Conservation (phyloP, 2,888 invertebrate species). For the Callosobruchus maculatus region DNA sequence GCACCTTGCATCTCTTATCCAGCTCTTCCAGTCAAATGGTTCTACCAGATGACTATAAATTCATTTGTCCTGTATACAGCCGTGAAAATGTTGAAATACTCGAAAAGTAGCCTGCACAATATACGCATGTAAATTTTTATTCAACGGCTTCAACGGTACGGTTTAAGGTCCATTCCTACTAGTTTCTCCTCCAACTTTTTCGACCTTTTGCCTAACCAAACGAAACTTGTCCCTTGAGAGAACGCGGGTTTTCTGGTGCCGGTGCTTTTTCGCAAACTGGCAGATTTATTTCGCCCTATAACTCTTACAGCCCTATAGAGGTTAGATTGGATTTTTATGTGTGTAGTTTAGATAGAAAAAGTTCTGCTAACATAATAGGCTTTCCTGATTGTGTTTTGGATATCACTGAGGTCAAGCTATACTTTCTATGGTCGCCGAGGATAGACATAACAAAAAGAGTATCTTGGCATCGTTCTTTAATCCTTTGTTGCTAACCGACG, state of each 20-base stretch:
- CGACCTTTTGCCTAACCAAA: background rate
- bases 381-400: background rate
- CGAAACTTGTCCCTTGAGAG: background rate
- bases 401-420: too few species aligned
- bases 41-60: too few species aligned
- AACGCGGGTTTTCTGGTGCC: background rate
- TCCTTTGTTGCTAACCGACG: too few species aligned
- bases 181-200: background rate
- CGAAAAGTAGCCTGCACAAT: too few species aligned
- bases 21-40: too few species aligned
- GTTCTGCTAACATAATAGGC: background rate
- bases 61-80: too few species aligned
- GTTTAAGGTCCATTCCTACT: background rate
- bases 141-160: background rate
- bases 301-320: background rate
- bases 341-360: background rate
- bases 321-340: background rate
- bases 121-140: background rate
- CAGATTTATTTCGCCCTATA: background rate
- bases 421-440: too few species aligned
- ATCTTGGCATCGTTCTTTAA: too few species aligned
- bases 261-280: background rate
- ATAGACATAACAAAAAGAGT: too few species aligned
- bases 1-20: too few species aligned
- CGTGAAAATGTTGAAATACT: too few species aligned